Conservation (phyloP, 2,113 vertebrate species). For the Hyperopisus bebe region DNA sequence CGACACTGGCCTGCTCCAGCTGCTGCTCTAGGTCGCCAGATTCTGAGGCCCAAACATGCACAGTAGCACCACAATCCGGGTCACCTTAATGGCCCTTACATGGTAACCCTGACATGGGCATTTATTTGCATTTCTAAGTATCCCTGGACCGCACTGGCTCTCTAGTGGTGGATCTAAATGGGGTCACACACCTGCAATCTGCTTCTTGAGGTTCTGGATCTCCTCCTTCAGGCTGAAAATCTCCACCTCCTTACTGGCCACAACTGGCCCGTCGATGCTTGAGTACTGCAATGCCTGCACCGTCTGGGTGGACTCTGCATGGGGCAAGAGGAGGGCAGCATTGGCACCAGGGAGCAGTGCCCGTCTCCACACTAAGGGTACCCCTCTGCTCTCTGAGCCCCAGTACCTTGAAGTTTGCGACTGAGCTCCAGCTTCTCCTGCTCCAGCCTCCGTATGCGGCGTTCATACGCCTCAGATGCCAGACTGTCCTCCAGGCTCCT, state of each 20-base stretch:
- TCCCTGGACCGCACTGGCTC: background rate
- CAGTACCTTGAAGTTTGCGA: conserved; percentile 88
- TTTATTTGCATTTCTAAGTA: background rate
- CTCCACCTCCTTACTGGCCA: conserved; percentile 81
- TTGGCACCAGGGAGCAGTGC: background rate
- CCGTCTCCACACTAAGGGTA: background rate
- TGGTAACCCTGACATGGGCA: background rate
- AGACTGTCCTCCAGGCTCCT: conserved; percentile 85
- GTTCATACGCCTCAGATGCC: conserved; percentile 91
- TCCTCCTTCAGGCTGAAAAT: conserved; percentile 90
- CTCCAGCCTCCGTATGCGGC: conserved; percentile 87
- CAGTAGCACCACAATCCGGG: background rate
- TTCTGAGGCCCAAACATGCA: conserved; percentile 55
- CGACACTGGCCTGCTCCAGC: conserved; percentile 75
- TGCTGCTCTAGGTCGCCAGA: conserved; percentile 80
- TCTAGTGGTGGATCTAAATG: background rate
- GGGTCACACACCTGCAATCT: conserved; percentile 72
- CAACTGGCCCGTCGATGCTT: conserved; percentile 64
- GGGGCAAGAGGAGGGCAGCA: background rate
- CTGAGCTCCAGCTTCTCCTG: conserved; percentile 92
- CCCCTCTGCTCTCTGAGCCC: background rate
- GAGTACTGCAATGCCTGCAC: conserved; percentile 86
- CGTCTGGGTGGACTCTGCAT: conserved; percentile 84
- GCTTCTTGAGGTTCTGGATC: conserved; percentile 87
- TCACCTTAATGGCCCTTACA: background rate